Evolutionary conservation across 2,888 invertebrate species (phyloP).

Genomic region (Pyrgus malvae): DNA sequence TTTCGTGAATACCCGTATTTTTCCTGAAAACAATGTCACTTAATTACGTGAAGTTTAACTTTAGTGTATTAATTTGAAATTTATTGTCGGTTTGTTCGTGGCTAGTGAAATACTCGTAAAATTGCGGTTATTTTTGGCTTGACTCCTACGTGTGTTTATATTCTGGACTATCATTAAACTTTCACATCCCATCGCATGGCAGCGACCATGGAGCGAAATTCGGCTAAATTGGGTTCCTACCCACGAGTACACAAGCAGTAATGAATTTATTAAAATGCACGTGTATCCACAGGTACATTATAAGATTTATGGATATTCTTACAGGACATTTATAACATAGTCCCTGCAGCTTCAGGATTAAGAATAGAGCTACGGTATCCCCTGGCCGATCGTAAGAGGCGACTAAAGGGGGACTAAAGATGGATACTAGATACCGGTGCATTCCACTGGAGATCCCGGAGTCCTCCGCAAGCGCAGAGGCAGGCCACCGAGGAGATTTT

Average conservation of each 20-base stretch:
- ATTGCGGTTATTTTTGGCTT: constrained; percentile 7
- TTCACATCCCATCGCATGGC: constrained; percentile 49
- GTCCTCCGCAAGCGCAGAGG: too few species aligned
- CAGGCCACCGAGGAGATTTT: too few species aligned
- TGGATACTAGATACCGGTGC: too few species aligned
- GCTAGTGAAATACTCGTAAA: constrained; percentile 18
- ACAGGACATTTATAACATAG: too few species aligned
- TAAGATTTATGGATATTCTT: background rate
- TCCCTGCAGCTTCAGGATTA: too few species aligned
- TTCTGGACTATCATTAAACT: constrained; percentile 48
- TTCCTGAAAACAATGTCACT: background rate
- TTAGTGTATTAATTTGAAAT: constrained; percentile 15
- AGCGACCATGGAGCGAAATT: constrained; percentile 50
- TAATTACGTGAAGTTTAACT: constrained; percentile 1
- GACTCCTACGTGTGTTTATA: constrained; percentile 8
- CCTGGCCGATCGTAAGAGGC: too few species aligned
- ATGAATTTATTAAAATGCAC: constrained; percentile 2
- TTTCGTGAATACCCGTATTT: background rate
- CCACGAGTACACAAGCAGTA: background rate
- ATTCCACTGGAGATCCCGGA: too few species aligned
- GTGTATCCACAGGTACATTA: background rate
- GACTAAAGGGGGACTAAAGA: too few species aligned
- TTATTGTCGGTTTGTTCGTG: constrained; percentile 9
- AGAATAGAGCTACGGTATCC: too few species aligned
- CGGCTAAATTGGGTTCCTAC: constrained; percentile 47